A percentile compares a stretch with the other conserved stretches of the same genome.
Evolutionary conservation across 2,113 vertebrate species (phyloP).

Genomic region (Nothocercus nigrocapillus): DNA sequence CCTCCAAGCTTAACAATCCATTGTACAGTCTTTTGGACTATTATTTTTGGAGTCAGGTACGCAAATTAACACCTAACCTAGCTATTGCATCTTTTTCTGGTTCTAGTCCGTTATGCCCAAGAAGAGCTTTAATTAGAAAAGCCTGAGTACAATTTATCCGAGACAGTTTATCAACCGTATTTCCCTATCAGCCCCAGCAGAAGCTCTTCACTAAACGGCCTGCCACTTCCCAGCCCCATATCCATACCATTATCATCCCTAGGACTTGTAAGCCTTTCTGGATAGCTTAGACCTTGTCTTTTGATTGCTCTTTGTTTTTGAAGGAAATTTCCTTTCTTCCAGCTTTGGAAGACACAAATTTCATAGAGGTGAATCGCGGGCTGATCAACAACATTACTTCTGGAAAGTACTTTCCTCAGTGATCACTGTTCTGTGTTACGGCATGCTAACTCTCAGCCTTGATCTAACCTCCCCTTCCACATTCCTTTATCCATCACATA

Average conservation of each 20-base stretch:
- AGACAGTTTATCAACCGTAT: background rate
- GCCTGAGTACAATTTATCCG: background rate
- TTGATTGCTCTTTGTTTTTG: background rate
- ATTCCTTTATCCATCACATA: background rate
- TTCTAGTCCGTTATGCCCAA: background rate
- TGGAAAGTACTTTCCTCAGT: background rate
- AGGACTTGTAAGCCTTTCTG: background rate
- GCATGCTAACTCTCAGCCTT: background rate
- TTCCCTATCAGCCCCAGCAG: background rate
- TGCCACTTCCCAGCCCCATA: background rate
- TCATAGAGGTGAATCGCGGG: background rate
- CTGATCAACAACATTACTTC: background rate
- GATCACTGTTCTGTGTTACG: background rate
- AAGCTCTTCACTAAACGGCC: background rate
- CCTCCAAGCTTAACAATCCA: too few species aligned
- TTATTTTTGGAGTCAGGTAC: background rate
- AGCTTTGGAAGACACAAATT: background rate
- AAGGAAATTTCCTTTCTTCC: background rate
- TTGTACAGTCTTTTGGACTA: background rate
- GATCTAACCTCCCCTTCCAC: background rate
- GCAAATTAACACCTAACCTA: too few species aligned
- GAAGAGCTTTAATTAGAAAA: background rate
- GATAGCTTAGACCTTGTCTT: background rate
- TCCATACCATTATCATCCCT: background rate
- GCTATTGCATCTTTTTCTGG: background rate